Conservation (phyloP, 2,888 invertebrate genomes). For the Apamea monoglypha region DNA sequence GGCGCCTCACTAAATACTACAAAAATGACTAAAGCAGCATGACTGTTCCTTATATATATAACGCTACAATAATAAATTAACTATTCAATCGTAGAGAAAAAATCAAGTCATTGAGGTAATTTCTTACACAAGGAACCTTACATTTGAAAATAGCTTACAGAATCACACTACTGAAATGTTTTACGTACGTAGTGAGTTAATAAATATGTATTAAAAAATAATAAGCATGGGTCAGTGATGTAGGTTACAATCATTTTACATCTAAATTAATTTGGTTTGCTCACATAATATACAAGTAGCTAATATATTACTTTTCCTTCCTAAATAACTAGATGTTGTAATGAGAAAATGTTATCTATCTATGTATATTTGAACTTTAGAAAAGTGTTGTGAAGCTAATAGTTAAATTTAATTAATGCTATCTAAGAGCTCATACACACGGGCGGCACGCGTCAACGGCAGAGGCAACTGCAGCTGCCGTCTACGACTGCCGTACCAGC, state of each 20-base stretch:
- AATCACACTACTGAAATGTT: conserved; percentile 46
- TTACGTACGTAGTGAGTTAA: conserved; percentile 57
- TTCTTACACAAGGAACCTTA: conserved; percentile 80
- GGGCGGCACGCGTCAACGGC: background rate
- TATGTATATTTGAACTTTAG: conserved; percentile 51
- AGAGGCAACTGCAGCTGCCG: background rate
- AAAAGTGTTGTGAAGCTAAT: conserved; percentile 29
- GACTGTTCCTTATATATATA: conserved; percentile 80
- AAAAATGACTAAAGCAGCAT: conserved; percentile 87
- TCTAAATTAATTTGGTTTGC: conserved; percentile 70
- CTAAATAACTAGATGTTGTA: conserved; percentile 50
- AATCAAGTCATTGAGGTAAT: conserved; percentile 81
- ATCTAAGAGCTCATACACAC: background rate
- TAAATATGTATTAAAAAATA: conserved; percentile 52
- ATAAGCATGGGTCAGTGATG: conserved; percentile 51
- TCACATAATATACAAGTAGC: conserved; percentile 57
- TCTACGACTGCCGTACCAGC: background rate
- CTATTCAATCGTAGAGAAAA: conserved; percentile 71
- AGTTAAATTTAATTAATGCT: background rate
- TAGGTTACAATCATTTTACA: conserved; percentile 46
- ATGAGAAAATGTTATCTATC: conserved; percentile 26
- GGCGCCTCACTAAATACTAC: conserved; percentile 76
- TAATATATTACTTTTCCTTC: conserved; percentile 49
- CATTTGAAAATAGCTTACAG: conserved; percentile 63
- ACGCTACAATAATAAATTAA: conserved; percentile 82